Evolutionary conservation across 2,113 vertebrate species (phyloP), one percentile per base, ranked within the genome.

Genomic region (Semicossyphus pulcher): DNA sequence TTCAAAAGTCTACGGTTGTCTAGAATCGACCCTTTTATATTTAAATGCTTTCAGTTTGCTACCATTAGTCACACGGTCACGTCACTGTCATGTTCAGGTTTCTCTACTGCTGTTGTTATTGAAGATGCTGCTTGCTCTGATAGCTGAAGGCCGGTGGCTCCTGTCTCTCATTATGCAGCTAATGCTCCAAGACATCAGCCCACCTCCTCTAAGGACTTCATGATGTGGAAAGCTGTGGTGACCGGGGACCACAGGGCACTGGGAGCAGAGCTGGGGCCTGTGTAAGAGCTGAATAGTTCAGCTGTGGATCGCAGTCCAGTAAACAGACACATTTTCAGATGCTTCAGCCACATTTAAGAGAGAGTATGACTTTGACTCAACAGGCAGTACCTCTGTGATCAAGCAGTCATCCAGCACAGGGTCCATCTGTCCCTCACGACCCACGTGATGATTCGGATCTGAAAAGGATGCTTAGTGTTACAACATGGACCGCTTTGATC

Each of bases 401-500:
- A 75, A 68, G 57, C 45, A 28, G 29, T 42, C 44, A 44, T 51
- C 37, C 58, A 39, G 25, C 12, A 12, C 11, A 4, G 36, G 9
- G 47, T 23, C 36, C 52, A 61, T 74, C 61, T 11, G 9, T 39
- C 65, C 31, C 37, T 29, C 51, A 34, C 5, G 8, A 52, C 63
- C 37, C 37, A 23, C 21, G 14, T 7, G 54, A 79, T 41, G 70
- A 65, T 32, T 69, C 61, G 36, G 56, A 39, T 79, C 32, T 56
- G 72, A 74, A 65, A 75, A 59, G 45, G 59, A 72, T 63, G 65
- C 44, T 78, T 28, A 65, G 47, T 76, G 81, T 72, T 66, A 63
- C 65, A 81, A 72, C 78, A 85, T 65, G 42, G 48, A 48, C 83
- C 59, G 83, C 87, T 92, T 86, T 85, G 81, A 87, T 88, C 80